A percentile compares a stretch with the other conserved stretches of the same genome.
Evolutionary conservation across 2,888 invertebrate genomes (phyloP).

Genomic region (Tribolium freemani): DNA sequence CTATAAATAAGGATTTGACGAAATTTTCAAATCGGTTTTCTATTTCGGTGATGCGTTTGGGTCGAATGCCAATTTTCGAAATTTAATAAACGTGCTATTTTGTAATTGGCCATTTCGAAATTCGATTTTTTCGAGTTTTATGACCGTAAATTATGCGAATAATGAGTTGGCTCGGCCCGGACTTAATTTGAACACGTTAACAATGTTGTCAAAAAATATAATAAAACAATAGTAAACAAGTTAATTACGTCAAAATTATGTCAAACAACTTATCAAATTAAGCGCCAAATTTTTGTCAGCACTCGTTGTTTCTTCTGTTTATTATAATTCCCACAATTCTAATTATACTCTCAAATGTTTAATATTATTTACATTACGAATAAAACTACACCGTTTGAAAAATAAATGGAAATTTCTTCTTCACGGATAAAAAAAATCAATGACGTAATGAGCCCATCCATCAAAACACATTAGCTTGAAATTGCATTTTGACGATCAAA

Average conservation of each 20-base stretch:
- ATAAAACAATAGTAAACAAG: background rate
- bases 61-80: constrained; percentile 15
- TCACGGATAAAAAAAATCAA: background rate
- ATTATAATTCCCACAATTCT: background rate
- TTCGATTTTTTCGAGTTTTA: background rate
- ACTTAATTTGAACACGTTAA: too few relatives aligned
- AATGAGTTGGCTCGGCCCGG: background rate
- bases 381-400: background rate
- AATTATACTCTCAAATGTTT: background rate
- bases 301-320: background rate
- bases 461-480: background rate
- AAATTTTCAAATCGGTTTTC: background rate
- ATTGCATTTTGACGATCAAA: background rate
- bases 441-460: background rate
- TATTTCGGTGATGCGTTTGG: background rate
- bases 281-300: background rate
- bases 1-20: constrained; percentile 22
- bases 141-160: background rate
- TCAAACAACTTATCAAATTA: background rate
- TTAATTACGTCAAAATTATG: background rate
- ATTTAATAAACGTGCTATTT: constrained; percentile 9
- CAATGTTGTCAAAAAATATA: background rate
- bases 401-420: background rate
- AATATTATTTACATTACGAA: background rate
- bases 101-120: constrained; percentile 15